Evolutionary conservation across 2,113 vertebrate species (phyloP).

Genomic region (Pseudonaja textilis): DNA sequence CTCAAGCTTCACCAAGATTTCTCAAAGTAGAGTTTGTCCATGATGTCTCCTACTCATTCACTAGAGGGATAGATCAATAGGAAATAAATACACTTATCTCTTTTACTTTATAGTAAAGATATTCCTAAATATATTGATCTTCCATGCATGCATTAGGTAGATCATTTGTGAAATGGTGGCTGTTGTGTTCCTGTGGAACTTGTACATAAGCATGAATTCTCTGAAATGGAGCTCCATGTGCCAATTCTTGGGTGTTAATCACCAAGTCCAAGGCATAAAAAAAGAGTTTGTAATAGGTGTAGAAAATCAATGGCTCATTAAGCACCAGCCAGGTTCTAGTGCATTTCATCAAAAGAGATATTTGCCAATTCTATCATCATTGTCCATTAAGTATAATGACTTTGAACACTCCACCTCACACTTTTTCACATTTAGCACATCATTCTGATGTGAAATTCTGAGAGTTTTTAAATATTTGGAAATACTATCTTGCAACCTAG

Average conservation of each 20-base stretch:
- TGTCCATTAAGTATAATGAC: not conserved
- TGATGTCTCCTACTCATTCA: not conserved
- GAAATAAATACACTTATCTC: not conserved
- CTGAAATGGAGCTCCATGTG: not conserved
- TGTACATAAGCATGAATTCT: not conserved
- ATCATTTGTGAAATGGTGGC: slow-evolving; percentile 5
- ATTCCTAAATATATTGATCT: not conserved
- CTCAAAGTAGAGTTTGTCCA: not conserved
- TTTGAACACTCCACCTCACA: not conserved
- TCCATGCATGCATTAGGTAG: not conserved
- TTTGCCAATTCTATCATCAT: not conserved
- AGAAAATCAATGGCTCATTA: not conserved
- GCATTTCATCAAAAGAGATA: not conserved
- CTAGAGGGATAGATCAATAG: not conserved
- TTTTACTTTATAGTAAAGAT: not conserved
- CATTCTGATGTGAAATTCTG: not conserved
- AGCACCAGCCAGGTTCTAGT: not conserved
- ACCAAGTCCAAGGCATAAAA: not conserved
- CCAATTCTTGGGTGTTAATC: not conserved
- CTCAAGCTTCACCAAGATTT: not conserved
- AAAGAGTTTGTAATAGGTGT: not conserved
- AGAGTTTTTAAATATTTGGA: not conserved
- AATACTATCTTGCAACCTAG: not conserved
- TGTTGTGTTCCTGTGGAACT: slow-evolving; percentile 29
- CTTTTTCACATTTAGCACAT: not conserved